Evolutionary conservation across 2,888 invertebrate genomes (phyloP).

Genomic region (Harpalus rufipes): DNA sequence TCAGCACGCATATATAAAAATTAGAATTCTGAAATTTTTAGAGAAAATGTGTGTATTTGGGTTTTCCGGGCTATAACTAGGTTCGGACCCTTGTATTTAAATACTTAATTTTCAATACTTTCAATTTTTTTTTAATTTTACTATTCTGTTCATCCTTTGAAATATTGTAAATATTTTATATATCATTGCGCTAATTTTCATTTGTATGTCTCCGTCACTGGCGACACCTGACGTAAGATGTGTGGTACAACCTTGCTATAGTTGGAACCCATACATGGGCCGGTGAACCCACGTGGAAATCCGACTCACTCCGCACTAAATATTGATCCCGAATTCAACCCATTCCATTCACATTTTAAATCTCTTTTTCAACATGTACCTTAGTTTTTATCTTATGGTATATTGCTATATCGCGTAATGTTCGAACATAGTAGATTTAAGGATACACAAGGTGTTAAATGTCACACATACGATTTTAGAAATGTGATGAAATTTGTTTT

Average conservation of each 20-base stretch:
- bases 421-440: not conserved
- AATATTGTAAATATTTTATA: not conserved
- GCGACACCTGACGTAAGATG: not conserved
- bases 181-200: not conserved
- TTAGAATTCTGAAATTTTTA: too few relatives aligned
- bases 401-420: not conserved
- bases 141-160: too few relatives aligned
- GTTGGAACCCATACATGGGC: slow-evolving; percentile 23
- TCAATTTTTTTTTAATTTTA: too few relatives aligned
- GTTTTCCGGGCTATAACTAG: too few relatives aligned
- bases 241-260: slow-evolving; percentile 32
- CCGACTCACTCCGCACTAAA: slow-evolving; percentile 17
- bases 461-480: not conserved
- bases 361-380: not conserved
- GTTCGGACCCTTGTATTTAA: too few relatives aligned
- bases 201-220: slow-evolving; percentile 1
- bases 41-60: too few relatives aligned
- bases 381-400: not conserved
- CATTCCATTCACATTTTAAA: slow-evolving; percentile 1
- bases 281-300: slow-evolving; percentile 32
- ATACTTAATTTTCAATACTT: too few relatives aligned
- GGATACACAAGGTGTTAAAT: not conserved
- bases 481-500: slow-evolving; percentile 30
- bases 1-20: too few relatives aligned
- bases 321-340: slow-evolving; percentile 42